Percentiles rank a stretch among this genome's conserved stretches.
phyloP scores from a whole-genome alignment of 2,113 vertebrate genomes.

The Antigone vipio region DNA sequence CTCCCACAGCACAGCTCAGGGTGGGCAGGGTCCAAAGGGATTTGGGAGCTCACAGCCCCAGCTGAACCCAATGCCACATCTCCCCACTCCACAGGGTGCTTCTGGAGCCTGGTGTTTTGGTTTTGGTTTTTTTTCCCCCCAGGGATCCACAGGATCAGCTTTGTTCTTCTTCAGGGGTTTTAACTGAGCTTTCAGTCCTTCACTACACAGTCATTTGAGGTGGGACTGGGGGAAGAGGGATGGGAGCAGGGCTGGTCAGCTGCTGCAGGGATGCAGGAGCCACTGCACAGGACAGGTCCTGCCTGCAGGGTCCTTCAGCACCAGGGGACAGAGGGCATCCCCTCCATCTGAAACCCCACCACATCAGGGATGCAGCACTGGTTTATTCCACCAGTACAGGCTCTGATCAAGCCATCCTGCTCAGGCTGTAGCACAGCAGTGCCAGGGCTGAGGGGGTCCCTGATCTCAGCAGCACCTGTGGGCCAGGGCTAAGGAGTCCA shows the following conservation, averaged over 20 bases:
- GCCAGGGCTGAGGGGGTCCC: neutral
- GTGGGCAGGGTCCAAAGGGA: neutral
- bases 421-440: neutral
- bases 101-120: neutral
- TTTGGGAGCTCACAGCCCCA: neutral
- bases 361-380: fast-evolving
- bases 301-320: neutral
- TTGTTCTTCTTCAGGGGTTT: neutral
- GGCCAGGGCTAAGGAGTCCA: neutral
- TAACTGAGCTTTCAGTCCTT: neutral
- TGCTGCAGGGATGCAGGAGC: neutral
- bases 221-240: no score
- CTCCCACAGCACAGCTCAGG: neutral
- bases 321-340: neutral
- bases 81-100: neutral
- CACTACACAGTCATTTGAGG: fast-evolving
- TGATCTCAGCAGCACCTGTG: neutral
- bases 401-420: neutral
- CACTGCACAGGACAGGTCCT: neutral
- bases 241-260: neutral
- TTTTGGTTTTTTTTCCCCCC: no score
- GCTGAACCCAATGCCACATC: neutral
- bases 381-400: fast-evolving
- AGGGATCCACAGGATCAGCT: neutral
- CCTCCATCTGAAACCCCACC: neutral